These are phyloP conservation scores for Cichlasoma orientale DNA, from an alignment of 2,797 vertebrate species.

Conservation along the genomic window DNA sequence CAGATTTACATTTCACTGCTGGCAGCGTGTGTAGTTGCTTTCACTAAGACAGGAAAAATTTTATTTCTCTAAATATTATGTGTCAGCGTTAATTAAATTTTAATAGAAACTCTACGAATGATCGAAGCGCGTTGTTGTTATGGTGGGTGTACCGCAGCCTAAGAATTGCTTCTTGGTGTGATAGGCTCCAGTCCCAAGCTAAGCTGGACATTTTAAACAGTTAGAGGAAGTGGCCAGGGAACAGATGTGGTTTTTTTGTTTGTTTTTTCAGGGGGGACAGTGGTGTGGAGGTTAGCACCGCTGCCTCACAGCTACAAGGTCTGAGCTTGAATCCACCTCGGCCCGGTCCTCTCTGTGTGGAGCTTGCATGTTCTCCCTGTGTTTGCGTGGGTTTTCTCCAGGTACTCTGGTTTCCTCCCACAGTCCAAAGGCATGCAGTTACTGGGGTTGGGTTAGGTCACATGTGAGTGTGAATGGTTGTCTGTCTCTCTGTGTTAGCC, in stretches of 20 bases:
- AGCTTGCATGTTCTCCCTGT: too few species aligned
- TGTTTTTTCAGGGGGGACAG: not conserved
- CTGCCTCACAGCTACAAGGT: too few species aligned
- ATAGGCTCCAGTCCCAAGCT: not conserved
- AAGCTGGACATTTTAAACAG: not conserved
- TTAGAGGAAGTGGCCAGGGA: not conserved
- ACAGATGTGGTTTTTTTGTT: not conserved
- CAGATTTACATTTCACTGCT: not conserved
- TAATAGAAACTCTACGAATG: not conserved
- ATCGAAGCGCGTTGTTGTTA: not conserved
- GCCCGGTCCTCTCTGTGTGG: too few species aligned
- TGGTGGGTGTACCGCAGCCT: not conserved
- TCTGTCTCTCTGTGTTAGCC: too few species aligned
- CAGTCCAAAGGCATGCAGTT: too few species aligned
- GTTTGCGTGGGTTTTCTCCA: too few species aligned
- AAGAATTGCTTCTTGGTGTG: not conserved
- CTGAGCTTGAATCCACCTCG: too few species aligned
- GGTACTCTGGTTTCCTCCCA: too few species aligned
- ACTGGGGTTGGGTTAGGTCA: too few species aligned
- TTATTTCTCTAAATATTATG: not conserved
- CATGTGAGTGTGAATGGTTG: too few species aligned
- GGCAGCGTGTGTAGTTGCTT: not conserved
- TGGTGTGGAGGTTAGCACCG: too few species aligned
- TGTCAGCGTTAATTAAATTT: not conserved
- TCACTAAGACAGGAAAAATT: not conserved